Evolutionary conservation across 1,140 invertebrate genomes (phyloP), one percentile per base, ranked within the genome.

Genomic region (Drosophila grimshawi): DNA sequence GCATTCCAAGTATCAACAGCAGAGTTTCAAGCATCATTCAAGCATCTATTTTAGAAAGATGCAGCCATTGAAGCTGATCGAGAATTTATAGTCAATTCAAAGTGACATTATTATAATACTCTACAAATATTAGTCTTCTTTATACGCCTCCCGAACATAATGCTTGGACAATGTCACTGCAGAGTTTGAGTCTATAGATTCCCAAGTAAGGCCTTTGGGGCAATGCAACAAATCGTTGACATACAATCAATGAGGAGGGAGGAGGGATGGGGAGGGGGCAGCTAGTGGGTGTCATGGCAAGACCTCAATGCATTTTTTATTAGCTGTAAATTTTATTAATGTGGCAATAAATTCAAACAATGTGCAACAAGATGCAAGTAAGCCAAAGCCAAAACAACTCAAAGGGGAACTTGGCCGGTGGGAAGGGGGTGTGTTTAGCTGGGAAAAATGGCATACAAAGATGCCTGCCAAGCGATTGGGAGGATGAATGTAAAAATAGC

Each of bases 301-400:
- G 77, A 78, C 66, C 57, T 66, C 73, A 57, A 57, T 89, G 77
- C 85, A 89, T 85, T 85, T 89, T 88, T 88, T 88, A 88, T 88
- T 85, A 89, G 83, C 83, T 89, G 83, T 88, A 88, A 85, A 88
- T 88, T 88, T 83, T 80, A 85, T 88, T 88, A 88, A 88, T 88
- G 85, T 89, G 85, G 85, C 80, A 79, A 88, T 89, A 88, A 88
- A 88, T 88, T 78, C 69, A 88, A 79, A 52, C 69, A 69, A 81
- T 88, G 71, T 65, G 71, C 75, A 81, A 86, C 70, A 81, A 81
- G 81, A 75, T 64, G 81, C 75, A 76, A 78, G 71, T 68, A 68
- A 81, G 64, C 59, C 55, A 78, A 80, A 70, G 19, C 19, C 81
- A 73, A 67, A 56, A 29, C 45, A 30, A 53, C 35, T 41, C 5